Conservation (phyloP, 2,797 vertebrate species). For the Melanotaenia parkinsoni region DNA sequence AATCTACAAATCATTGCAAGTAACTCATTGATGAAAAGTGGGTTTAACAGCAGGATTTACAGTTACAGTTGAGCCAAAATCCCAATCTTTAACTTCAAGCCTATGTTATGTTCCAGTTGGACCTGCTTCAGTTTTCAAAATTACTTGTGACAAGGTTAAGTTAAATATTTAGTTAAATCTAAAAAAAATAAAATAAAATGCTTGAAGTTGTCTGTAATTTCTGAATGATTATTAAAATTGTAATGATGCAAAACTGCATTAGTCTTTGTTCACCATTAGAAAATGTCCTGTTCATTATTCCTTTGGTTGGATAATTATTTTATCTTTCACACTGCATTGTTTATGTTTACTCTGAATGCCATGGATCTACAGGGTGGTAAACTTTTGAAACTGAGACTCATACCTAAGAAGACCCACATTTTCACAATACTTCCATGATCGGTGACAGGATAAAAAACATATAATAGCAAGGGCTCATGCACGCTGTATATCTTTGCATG, state of each 20-base stretch:
- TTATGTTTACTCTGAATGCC: constrained; percentile 31
- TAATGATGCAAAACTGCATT: constrained; percentile 17
- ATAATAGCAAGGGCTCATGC: constrained; percentile 7
- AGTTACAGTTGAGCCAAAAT: constrained; percentile 15
- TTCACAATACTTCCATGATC: not conserved
- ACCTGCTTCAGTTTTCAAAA: constrained; percentile 5
- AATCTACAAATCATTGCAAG: not conserved
- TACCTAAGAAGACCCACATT: constrained; percentile 24
- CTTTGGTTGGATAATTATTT: constrained; percentile 33
- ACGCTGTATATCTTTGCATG: constrained; percentile 22
- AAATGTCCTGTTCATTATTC: constrained; percentile 48
- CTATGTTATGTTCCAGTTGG: constrained; percentile 15
- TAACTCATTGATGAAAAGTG: not conserved
- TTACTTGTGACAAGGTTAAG: not conserved
- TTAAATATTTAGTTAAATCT: constrained; percentile 10
- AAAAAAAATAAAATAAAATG: not conserved
- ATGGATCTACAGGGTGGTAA: constrained; percentile 16
- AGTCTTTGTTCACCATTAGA: constrained; percentile 43
- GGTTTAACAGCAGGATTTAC: not conserved
- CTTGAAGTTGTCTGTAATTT: not conserved
- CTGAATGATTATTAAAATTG: constrained; percentile 30
- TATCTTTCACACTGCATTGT: constrained; percentile 12
- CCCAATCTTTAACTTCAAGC: constrained; percentile 6
- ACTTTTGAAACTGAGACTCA: constrained; percentile 35
- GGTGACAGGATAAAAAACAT: constrained; percentile 25